These are phyloP conservation scores for Myotis davidii DNA, from an alignment of 2,113 vertebrate species.

Conservation along the genomic window DNA sequence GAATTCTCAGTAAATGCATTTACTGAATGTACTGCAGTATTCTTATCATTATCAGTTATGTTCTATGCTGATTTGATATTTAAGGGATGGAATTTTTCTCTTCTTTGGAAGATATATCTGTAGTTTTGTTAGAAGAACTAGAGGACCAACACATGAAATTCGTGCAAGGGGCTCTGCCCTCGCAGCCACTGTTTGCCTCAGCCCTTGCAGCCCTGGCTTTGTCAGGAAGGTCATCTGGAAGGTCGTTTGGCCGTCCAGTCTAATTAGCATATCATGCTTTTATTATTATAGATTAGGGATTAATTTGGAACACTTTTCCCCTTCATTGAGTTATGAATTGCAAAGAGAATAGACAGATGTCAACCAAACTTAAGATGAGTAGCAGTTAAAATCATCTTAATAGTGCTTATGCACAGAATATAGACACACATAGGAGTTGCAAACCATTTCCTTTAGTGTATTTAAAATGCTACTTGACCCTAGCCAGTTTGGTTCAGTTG, in stretches of 20 bases:
- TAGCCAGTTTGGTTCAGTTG: no score
- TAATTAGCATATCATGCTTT: no score
- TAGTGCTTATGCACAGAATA: background rate
- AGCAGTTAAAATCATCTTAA: background rate
- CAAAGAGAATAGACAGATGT: background rate
- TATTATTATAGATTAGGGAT: no score
- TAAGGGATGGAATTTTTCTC: background rate
- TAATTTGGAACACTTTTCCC: background rate
- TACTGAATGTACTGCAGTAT: background rate
- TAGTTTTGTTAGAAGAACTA: background rate
- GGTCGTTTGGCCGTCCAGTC: no score
- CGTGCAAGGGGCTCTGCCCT: no score
- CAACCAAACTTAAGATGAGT: background rate
- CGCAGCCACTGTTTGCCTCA: no score
- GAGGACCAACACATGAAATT: no score
- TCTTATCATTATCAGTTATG: background rate
- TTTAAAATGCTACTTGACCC: background rate
- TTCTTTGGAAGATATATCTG: background rate
- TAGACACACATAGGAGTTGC: background rate
- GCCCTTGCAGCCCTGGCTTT: no score
- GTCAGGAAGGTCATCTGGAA: no score
- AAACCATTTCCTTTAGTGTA: background rate
- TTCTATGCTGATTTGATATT: background rate
- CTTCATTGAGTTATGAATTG: background rate
- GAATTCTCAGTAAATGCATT: background rate